A percentile compares a stretch with the other conserved stretches of the same genome.
phyloP scores from a whole-genome alignment of 2,888 invertebrate species.

The Ormia ochracea region DNA sequence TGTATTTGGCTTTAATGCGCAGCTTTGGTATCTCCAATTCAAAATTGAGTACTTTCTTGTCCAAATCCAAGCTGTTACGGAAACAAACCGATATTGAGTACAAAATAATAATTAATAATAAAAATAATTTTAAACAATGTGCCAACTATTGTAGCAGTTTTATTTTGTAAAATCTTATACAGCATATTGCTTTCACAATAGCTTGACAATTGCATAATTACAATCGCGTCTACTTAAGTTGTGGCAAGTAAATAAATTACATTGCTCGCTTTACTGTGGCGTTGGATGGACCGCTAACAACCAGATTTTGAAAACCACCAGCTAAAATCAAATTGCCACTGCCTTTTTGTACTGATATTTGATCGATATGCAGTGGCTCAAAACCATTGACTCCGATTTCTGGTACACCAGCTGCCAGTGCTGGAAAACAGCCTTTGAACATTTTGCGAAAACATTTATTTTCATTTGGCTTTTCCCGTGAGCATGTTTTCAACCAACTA shows the following conservation, averaged over 20 bases:
- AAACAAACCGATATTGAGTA: background rate
- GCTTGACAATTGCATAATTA: too few relatives aligned
- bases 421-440: slow-evolving; percentile 79
- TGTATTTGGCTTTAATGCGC: slow-evolving; percentile 79
- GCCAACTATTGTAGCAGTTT: too few relatives aligned
- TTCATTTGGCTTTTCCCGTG: slow-evolving; percentile 78
- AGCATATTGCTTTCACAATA: too few relatives aligned
- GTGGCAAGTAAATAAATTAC: slow-evolving; percentile 63
- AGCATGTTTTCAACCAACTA: slow-evolving; percentile 78
- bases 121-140: too few relatives aligned
- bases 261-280: slow-evolving; percentile 77
- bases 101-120: background rate
- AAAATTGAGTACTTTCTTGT: slow-evolving; percentile 78
- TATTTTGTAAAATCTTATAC: too few relatives aligned
- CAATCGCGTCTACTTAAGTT: background rate
- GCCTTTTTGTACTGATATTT: slow-evolving; percentile 79
- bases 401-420: slow-evolving; percentile 80
- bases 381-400: slow-evolving; percentile 80
- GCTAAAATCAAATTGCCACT: slow-evolving; percentile 78
- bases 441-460: slow-evolving; percentile 78
- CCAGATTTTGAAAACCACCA: slow-evolving; percentile 79
- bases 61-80: slow-evolving; percentile 77
- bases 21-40: slow-evolving; percentile 79
- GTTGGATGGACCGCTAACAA: slow-evolving; percentile 80
- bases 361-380: slow-evolving; percentile 79